Conservation (phyloP, 2,888 invertebrate genomes). For the Papilio protenor region DNA sequence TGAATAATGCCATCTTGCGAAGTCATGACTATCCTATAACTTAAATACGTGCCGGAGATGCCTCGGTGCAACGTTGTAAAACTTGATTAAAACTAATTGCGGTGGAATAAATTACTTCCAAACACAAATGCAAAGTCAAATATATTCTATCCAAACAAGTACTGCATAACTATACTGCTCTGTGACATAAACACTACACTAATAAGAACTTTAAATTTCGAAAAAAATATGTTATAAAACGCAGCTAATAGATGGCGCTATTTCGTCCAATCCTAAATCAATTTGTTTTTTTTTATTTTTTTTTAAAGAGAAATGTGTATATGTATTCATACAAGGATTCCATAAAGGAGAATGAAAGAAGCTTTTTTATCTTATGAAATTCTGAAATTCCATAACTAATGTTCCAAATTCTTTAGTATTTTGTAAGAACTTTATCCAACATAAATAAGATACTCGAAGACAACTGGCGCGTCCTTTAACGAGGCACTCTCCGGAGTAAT, state of each 20-base stretch:
- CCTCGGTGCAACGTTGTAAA: constrained; percentile 31
- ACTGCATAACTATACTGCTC: not conserved
- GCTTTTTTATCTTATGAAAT: not conserved
- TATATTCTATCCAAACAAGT: constrained; percentile 4
- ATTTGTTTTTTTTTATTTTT: not conserved
- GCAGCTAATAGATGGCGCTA: too few species aligned
- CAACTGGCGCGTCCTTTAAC: constrained; percentile 28
- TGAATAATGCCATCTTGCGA: constrained; percentile 22
- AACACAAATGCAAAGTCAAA: constrained; percentile 22
- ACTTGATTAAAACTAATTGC: constrained; percentile 40
- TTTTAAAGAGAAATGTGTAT: not conserved
- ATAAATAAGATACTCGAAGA: constrained; percentile 25
- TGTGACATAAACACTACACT: not conserved
- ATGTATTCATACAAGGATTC: not conserved
- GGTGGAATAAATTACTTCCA: constrained; percentile 27
- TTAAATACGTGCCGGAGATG: constrained; percentile 33
- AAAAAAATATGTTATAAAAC: too few species aligned
- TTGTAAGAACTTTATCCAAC: constrained; percentile 16
- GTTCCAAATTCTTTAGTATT: constrained; percentile 9
- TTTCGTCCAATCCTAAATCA: not conserved
- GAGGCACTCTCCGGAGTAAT: constrained; percentile 21
- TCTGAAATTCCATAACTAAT: not conserved
- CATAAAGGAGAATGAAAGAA: not conserved
- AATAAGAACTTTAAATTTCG: too few species aligned
- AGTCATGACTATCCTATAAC: constrained; percentile 36